Evolutionary conservation across 2,113 vertebrate genomes (phyloP), one percentile per base, ranked within the genome.

Genomic region (Dendrocopos noguchii): DNA sequence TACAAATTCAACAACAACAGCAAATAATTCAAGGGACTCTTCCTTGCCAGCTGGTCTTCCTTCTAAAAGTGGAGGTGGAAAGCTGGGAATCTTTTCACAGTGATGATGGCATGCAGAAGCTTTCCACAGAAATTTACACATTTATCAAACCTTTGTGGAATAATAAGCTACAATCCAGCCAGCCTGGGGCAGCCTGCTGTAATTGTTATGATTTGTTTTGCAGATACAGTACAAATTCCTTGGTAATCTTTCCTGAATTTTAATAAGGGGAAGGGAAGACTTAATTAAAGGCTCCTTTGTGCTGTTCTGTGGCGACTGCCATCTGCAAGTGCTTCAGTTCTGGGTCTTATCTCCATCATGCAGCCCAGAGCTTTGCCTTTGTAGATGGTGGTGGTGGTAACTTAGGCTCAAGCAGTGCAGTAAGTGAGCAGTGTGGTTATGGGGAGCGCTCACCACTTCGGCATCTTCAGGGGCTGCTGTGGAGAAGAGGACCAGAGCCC

Each of bases 191-290:
- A 91, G 89, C 56, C 92, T 97, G 88, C 80, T 91, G 88, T 95
- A 97, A 97, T 95, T 95, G 95, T 97, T 96, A 95, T 95, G 96
- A 97, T 96, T 97, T 96, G 89, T 96, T 97, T 96, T 94, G 85
- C 90, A 96, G 95, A 96, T 95, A 97, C 64, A 96, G 95, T 93
- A 94, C 91, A 96, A 95, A 97, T 96, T 97, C 92, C 94, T 87
- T 18, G 60, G 94, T 97, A 97, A 97, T 97, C 92, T 84, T 95
- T 83, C 82, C 94, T 73, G 86, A 96, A 97, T 97, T 97, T 96
- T 97, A 98, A 97, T 96, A 93, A 95, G 90, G 65, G 61, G 53
- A 97, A 96, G 88, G 93, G 93, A 97, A 97, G 95, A 96, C 96
- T 96, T 97, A 97, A 97, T 98, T 97, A 97, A 97, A 93, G 95